phyloP scores from a whole-genome alignment of 2,113 vertebrate genomes.

The Hypomesus transpacificus region DNA sequence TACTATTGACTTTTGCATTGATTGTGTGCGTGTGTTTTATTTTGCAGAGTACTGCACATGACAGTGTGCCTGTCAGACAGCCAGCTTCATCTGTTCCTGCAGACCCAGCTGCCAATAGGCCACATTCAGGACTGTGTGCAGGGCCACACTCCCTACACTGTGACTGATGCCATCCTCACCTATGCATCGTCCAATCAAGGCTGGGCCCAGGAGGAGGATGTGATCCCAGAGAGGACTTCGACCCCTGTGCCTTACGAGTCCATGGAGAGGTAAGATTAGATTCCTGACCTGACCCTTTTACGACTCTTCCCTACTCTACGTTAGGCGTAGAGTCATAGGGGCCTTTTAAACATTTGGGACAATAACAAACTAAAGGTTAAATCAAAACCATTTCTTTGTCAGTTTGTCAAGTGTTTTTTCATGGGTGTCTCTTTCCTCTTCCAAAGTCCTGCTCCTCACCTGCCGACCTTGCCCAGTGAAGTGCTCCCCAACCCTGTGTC shows the following conservation, averaged over 20 bases:
- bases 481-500: slow-evolving; percentile 7
- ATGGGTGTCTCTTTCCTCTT: neutral
- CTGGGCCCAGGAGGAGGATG: slow-evolving; percentile 75
- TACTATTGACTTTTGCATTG: neutral
- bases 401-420: neutral
- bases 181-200: slow-evolving; percentile 87
- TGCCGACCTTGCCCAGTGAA: slow-evolving; percentile 39
- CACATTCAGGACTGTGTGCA: slow-evolving; percentile 91
- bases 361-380: too few species aligned
- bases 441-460: slow-evolving; percentile 64
- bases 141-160: slow-evolving; percentile 78
- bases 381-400: neutral
- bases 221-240: slow-evolving; percentile 50
- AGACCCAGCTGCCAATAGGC: slow-evolving; percentile 86
- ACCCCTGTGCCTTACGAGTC: slow-evolving; percentile 69
- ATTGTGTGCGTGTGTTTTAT: slow-evolving; percentile 2
- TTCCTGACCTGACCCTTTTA: neutral
- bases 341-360: too few species aligned
- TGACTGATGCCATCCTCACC: slow-evolving; percentile 86
- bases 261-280: slow-evolving; percentile 63
- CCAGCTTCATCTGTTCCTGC: slow-evolving; percentile 94
- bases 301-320: too few species aligned
- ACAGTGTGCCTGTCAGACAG: slow-evolving; percentile 95
- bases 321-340: too few species aligned
- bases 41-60: slow-evolving; percentile 83